Percentiles rank a stretch among this genome's conserved stretches.
phyloP scores from a whole-genome alignment of 2,888 invertebrate species.

The Cataglyphis livida region DNA sequence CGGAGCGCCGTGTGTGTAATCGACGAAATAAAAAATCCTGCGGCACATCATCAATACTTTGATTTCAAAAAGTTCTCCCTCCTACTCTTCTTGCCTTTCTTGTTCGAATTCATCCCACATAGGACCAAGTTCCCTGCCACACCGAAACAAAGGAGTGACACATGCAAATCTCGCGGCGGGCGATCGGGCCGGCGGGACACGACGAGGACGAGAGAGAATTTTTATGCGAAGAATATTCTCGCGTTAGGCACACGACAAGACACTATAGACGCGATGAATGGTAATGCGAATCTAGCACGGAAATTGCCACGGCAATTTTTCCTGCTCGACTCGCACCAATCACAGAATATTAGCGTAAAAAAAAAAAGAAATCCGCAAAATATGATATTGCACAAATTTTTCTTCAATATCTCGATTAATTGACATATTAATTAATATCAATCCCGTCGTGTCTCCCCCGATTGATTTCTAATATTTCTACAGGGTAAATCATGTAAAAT shows the following conservation, averaged over 20 bases:
- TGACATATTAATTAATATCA: slow-evolving; percentile 18
- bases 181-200: slow-evolving; percentile 63
- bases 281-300: slow-evolving; percentile 9
- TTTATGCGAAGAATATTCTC: slow-evolving; percentile 16
- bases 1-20: slow-evolving; percentile 51
- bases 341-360: neutral
- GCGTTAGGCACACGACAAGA: neutral
- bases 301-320: neutral
- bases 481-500: slow-evolving; percentile 83
- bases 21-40: slow-evolving; percentile 58
- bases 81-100: slow-evolving; percentile 67
- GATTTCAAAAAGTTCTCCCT: slow-evolving; percentile 69
- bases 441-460: slow-evolving; percentile 72
- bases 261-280: neutral
- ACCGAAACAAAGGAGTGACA: slow-evolving; percentile 66
- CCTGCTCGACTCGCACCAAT: neutral
- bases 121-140: slow-evolving; percentile 80
- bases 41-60: slow-evolving; percentile 60
- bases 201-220: slow-evolving; percentile 24
- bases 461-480: slow-evolving; percentile 79
- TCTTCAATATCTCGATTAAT: slow-evolving; percentile 24
- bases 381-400: neutral
- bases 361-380: neutral
- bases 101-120: slow-evolving; percentile 73
- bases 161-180: slow-evolving; percentile 68